phyloP scores from a whole-genome alignment of 2,113 vertebrate genomes.

The Tylochromis polylepis region DNA sequence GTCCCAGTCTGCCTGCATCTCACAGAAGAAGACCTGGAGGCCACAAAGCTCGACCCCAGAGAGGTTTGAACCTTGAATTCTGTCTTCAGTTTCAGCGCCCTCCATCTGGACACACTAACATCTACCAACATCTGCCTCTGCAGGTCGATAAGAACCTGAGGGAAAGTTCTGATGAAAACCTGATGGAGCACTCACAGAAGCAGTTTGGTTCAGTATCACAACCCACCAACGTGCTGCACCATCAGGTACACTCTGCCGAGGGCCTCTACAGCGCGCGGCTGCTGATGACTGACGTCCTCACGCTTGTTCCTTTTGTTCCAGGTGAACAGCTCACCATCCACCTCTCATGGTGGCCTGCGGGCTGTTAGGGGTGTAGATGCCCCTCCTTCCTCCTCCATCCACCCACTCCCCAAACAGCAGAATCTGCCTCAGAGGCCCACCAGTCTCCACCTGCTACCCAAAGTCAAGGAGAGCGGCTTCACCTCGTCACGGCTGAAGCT shows the following conservation, averaged over 20 bases:
- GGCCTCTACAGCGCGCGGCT: background rate
- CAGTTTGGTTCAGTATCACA: slow-evolving; percentile 86
- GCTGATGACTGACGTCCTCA: background rate
- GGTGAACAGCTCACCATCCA: background rate
- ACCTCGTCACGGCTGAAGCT: slow-evolving; percentile 75
- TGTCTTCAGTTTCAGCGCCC: background rate
- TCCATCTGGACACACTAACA: background rate
- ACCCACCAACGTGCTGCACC: slow-evolving; percentile 79
- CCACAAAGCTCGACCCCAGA: slow-evolving; percentile 87
- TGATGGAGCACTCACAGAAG: slow-evolving; percentile 94
- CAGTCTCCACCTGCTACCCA: slow-evolving; percentile 84
- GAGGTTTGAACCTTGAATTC: slow-evolving; percentile 69
- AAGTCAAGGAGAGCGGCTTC: slow-evolving; percentile 75
- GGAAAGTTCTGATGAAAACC: slow-evolving; percentile 91
- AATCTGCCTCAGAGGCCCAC: slow-evolving; percentile 92
- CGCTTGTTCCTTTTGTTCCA: background rate
- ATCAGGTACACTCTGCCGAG: slow-evolving; percentile 79
- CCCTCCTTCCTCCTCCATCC: slow-evolving; percentile 45
- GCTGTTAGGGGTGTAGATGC: slow-evolving; percentile 43
- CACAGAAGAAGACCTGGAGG: slow-evolving; percentile 90
- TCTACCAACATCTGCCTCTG: background rate
- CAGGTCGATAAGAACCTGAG: slow-evolving; percentile 94
- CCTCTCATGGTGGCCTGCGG: background rate
- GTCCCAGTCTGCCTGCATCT: slow-evolving; percentile 82
- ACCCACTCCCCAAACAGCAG: slow-evolving; percentile 88